phyloP scores from a whole-genome alignment of 2,888 invertebrate genomes.

The Ichneumon xanthorius region DNA sequence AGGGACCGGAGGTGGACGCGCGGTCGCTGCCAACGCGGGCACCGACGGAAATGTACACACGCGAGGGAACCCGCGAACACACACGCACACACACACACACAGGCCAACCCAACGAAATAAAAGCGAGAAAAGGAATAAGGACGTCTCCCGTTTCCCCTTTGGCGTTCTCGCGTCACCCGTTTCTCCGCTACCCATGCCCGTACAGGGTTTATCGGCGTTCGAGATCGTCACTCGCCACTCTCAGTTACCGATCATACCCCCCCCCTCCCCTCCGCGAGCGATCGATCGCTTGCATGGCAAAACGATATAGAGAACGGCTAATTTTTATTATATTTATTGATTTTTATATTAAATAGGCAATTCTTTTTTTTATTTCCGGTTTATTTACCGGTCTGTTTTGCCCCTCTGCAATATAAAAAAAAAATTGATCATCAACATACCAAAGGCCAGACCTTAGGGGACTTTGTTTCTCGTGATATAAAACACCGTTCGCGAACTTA shows the following conservation, averaged over 20 bases:
- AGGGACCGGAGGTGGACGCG: constrained; percentile 62
- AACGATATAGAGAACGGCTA: neutral
- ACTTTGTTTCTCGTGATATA: neutral
- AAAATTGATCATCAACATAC: neutral
- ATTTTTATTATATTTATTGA: no score
- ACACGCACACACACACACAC: constrained; percentile 18
- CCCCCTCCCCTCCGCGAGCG: neutral
- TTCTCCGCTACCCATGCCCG: constrained; percentile 58
- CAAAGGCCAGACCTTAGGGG: neutral
- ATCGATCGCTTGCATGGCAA: constrained; percentile 24
- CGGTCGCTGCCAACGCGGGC: constrained; percentile 29
- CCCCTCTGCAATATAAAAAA: no score
- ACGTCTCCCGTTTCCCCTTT: constrained; percentile 31
- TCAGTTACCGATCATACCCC: constrained; percentile 25
- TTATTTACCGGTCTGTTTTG: no score
- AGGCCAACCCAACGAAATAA: constrained; percentile 33
- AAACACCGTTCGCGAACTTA: neutral
- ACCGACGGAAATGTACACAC: constrained; percentile 54
- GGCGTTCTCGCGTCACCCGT: constrained; percentile 48
- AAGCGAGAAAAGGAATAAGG: constrained; percentile 46
- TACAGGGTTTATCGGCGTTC: constrained; percentile 66
- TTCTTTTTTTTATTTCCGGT: no score
- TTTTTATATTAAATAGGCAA: no score
- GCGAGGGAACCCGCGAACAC: constrained; percentile 59
- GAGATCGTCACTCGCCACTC: constrained; percentile 62